Conservation (phyloP, 2,797 vertebrate genomes). For the Nannoperca australis region DNA sequence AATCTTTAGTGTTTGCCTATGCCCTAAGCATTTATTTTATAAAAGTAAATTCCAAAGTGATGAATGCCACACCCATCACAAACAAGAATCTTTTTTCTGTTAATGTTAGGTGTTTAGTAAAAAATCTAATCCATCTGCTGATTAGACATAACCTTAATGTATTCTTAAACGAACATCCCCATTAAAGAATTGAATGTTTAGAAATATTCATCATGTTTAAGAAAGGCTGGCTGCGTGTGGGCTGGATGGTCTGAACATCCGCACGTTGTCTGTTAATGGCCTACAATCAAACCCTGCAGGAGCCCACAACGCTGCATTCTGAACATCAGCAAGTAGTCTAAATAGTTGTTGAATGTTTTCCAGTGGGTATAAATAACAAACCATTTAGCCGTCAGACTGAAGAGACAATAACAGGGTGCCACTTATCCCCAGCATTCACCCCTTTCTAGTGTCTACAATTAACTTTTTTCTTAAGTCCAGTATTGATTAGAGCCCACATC, state of each 20-base stretch:
- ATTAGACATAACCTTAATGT: neutral
- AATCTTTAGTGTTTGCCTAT: neutral
- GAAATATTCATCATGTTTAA: neutral
- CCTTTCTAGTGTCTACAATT: constrained; percentile 10
- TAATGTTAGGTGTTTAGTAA: neutral
- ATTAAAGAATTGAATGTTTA: neutral
- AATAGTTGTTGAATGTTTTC: constrained; percentile 62
- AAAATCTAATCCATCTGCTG: neutral
- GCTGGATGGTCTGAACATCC: constrained; percentile 23
- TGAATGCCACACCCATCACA: constrained; percentile 10
- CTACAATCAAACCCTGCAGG: constrained; percentile 45
- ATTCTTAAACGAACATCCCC: neutral
- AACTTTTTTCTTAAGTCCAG: constrained; percentile 26
- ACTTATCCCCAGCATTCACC: constrained; percentile 31
- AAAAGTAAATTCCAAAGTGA: neutral
- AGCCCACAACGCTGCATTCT: constrained; percentile 38
- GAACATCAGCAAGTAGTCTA: constrained; percentile 47
- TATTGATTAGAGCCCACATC: constrained; percentile 26
- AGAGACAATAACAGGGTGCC: constrained; percentile 38
- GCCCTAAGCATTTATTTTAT: neutral
- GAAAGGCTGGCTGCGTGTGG: neutral
- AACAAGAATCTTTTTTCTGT: neutral
- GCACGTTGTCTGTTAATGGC: constrained; percentile 34
- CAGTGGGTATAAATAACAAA: constrained; percentile 54
- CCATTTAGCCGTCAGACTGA: constrained; percentile 54